phyloP scores from a whole-genome alignment of 2,797 vertebrate species.

The Melanotaenia maccullochi region DNA sequence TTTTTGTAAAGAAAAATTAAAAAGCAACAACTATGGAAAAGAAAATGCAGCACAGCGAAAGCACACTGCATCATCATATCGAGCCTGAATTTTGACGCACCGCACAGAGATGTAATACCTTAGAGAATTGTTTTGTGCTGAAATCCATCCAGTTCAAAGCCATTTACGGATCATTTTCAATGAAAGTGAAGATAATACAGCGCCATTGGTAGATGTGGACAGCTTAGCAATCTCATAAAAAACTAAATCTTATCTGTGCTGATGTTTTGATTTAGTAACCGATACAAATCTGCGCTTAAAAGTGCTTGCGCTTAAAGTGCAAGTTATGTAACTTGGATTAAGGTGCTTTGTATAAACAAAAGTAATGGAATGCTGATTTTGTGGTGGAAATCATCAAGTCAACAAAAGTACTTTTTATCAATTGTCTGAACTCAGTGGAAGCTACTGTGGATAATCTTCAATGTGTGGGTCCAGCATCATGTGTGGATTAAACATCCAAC shows the following conservation, averaged over 20 bases:
- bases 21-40: conserved; percentile 12
- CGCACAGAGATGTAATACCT: conserved; percentile 3
- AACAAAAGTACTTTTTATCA: not conserved
- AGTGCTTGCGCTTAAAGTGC: not conserved
- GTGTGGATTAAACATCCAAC: conserved; percentile 12
- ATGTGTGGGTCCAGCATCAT: not conserved
- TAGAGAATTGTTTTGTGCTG: not conserved
- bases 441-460: not conserved
- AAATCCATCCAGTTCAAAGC: too few species aligned
- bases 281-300: not conserved
- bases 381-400: not conserved
- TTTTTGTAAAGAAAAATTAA: conserved; percentile 1
- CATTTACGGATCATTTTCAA: not conserved
- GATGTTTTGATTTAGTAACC: conserved; percentile 2
- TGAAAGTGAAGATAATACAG: not conserved
- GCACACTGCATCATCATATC: conserved; percentile 25
- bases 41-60: conserved; percentile 28
- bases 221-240: not conserved
- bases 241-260: conserved; percentile 12
- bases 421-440: not conserved
- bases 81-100: not conserved
- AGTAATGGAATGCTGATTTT: not conserved
- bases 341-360: not conserved
- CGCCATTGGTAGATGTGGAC: conserved; percentile 11
- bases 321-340: not conserved